Conservation (phyloP, 1,140 invertebrate genomes). For the Marisa cornuarietis region DNA sequence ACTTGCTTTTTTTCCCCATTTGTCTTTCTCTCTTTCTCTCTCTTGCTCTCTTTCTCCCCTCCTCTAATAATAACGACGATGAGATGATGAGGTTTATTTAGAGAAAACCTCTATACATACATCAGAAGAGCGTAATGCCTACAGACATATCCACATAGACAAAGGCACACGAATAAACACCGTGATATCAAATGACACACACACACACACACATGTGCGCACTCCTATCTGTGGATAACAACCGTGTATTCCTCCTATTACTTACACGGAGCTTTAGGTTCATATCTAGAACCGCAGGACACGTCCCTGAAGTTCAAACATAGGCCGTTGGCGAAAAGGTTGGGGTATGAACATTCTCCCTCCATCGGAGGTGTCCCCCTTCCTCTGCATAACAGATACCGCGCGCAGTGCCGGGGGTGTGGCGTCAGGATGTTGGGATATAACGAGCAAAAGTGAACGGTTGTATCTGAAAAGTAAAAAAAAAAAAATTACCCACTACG, state of each 20-base stretch:
- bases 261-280: constrained; percentile 34
- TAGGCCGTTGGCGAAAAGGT: constrained; percentile 36
- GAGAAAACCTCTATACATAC: not conserved
- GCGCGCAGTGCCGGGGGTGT: constrained; percentile 24
- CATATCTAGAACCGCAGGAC: constrained; percentile 38
- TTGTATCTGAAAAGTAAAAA: constrained; percentile 14
- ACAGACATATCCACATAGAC: no score
- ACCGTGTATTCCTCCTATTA: not conserved
- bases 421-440: constrained; percentile 7
- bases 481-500: not conserved
- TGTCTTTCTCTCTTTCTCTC: constrained; percentile 3
- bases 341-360: constrained; percentile 52
- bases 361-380: not conserved
- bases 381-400: constrained; percentile 16
- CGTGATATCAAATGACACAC: no score
- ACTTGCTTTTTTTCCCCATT: not conserved
- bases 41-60: not conserved
- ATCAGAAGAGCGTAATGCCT: not conserved
- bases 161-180: no score
- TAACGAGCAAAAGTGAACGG: constrained; percentile 5
- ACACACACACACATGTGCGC: no score
- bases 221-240: no score
- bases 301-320: constrained; percentile 47
- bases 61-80: no score
- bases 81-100: no score